Conservation (phyloP, 2,888 invertebrate species). For the Exocentrus adspersus region DNA sequence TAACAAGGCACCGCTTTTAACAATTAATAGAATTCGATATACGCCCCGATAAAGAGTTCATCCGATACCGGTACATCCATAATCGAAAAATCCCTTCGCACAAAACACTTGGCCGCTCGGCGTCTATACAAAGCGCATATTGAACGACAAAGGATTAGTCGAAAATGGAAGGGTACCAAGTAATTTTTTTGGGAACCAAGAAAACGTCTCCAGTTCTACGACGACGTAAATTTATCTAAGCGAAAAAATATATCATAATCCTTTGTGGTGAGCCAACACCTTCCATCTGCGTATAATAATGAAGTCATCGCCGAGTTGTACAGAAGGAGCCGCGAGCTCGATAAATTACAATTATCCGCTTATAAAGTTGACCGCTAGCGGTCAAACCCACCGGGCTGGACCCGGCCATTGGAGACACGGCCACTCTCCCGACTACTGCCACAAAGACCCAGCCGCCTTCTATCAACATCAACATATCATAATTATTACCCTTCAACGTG, state of each 20-base stretch:
- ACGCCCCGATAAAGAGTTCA: constrained; percentile 52
- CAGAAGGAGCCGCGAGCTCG: constrained; percentile 45
- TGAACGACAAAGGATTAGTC: constrained; percentile 15
- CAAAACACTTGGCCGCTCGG: constrained; percentile 41
- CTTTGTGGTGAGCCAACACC: constrained; percentile 14
- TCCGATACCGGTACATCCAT: constrained; percentile 42
- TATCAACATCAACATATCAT: constrained; percentile 46
- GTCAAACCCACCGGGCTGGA: constrained; percentile 43
- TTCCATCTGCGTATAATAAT: constrained; percentile 15
- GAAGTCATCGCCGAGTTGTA: constrained; percentile 23
- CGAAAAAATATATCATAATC: constrained; percentile 6
- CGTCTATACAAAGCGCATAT: constrained; percentile 42
- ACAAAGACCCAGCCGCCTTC: constrained; percentile 46
- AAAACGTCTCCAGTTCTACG: too few species aligned
- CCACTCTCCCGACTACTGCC: constrained; percentile 41
- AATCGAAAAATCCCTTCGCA: constrained; percentile 39
- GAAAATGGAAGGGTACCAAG: neutral
- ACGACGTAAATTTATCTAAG: neutral
- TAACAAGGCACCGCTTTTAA: constrained; percentile 47
- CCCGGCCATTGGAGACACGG: constrained; percentile 50
- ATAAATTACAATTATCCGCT: constrained; percentile 56
- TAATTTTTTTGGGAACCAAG: too few species aligned
- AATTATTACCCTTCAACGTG: constrained; percentile 45
- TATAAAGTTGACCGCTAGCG: constrained; percentile 46
- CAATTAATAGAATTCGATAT: constrained; percentile 50